Evolutionary conservation across 2,113 vertebrate species (phyloP), one percentile per base, ranked within the genome.

Genomic region (Boulengeromyrus knoepffleri): DNA sequence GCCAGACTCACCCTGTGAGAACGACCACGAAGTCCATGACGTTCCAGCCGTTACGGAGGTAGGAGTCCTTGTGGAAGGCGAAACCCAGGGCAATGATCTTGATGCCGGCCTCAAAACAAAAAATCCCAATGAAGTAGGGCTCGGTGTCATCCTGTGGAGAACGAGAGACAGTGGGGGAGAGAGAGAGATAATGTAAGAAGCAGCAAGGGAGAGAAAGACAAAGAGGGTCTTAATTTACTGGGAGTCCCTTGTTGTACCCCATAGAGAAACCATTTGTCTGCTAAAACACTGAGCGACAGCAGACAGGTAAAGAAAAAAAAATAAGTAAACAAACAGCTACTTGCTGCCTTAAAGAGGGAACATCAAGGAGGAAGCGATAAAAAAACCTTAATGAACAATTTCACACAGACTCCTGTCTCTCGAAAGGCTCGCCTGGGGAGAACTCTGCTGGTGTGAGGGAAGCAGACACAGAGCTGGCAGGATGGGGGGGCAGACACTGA

Each of bases 21-120:
- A 99, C 98, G 86, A 99, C 99, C 24, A 99, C 99, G 17, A 99
- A 99, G 96, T 99, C 99, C 99, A 99, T 99, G 95, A 99, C 98
- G 0, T 99, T 99, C 99, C 99, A 99, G 92, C 98, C 98, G 0
- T 99, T 99, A 19, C 99, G 96, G 90, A 99, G 97, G 95, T 99
- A 99, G 87, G 99, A 99, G 93, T 96, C 98, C 96, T 99, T 99
- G 94, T 99, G 99, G 92, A 99, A 98, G 24, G 97, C 98, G 19
- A 99, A 99, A 93, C 98, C 99, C 95, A 99, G 94, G 7, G 98
- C 99, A 19, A 99, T 97, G 95, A 99, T 99, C 95, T 99, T 99
- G 95, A 99, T 99, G 90, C 98, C 98, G 1, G 98, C 99, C 96
- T 99, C 99, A 46, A 99, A 99, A 96, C 98, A 99, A 95, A 99